Percentiles rank a stretch among this genome's conserved stretches.
Conservation (phyloP, 2,113 vertebrate genomes). For the Gadus chalcogrammus region DNA sequence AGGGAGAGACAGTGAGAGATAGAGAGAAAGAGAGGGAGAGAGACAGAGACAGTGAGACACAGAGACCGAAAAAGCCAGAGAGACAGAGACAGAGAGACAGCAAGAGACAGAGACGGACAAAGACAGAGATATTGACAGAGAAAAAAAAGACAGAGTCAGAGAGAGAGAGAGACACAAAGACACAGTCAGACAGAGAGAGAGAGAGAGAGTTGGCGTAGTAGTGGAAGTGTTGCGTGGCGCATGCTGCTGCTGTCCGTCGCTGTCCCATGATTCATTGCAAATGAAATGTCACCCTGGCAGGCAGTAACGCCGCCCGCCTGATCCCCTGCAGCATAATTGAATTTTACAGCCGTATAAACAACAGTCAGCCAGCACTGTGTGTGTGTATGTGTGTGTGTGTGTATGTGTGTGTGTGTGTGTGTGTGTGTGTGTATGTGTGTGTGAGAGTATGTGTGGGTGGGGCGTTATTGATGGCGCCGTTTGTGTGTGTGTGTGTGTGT, state of each 20-base stretch:
- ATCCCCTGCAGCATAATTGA: slow-evolving; percentile 70
- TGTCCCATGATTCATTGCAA: slow-evolving; percentile 76
- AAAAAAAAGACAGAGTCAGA: not conserved
- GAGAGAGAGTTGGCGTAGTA: slow-evolving; percentile 28
- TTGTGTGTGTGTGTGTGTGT: not conserved
- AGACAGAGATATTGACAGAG: not conserved
- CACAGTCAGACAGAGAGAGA: slow-evolving; percentile 3
- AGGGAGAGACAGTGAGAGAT: not conserved
- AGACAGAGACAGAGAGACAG: slow-evolving; percentile 21
- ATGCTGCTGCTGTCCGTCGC: slow-evolving; percentile 39
- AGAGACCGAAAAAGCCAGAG: not conserved
- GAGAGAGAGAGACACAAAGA: slow-evolving; percentile 9
- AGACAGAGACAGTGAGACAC: not conserved
- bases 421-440: slow-evolving; percentile 16
- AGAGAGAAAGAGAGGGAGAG: too few relatives aligned
- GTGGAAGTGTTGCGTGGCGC: slow-evolving; percentile 43
- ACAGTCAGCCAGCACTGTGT: slow-evolving; percentile 48
- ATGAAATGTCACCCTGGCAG: slow-evolving; percentile 77
- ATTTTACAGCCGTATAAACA: slow-evolving; percentile 75
- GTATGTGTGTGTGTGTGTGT: slow-evolving; percentile 3
- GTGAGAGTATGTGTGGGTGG: slow-evolving; percentile 4
- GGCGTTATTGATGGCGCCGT: too few relatives aligned
- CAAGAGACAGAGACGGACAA: slow-evolving; percentile 1
- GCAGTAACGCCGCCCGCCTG: slow-evolving; percentile 61
- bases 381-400: slow-evolving; percentile 24